Conservation (phyloP, 2,113 vertebrate genomes). For the Leptodactylus fuscus region DNA sequence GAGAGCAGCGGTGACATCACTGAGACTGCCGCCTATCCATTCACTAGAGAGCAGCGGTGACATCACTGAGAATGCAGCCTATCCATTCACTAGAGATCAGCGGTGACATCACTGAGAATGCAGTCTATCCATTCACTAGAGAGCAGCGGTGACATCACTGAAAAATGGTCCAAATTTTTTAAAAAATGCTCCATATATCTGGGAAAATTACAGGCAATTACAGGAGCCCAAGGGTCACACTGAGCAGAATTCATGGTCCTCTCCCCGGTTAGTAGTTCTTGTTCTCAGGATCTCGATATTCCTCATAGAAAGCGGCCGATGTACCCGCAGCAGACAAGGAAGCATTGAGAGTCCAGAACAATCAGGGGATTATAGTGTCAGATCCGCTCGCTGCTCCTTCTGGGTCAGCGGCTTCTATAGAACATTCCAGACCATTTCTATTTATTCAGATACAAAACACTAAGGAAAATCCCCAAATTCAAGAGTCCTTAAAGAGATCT, state of each 20-base stretch:
- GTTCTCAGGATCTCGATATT: neutral
- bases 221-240: too few species aligned
- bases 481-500: too few species aligned
- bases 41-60: neutral
- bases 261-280: too few species aligned
- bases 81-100: neutral
- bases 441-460: too few species aligned
- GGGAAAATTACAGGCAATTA: too few species aligned
- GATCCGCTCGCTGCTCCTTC: neutral
- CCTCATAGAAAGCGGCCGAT: neutral
- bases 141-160: neutral
- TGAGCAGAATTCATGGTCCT: too few species aligned
- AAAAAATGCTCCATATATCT: too few species aligned
- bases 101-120: neutral
- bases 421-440: too few species aligned
- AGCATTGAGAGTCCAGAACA: constrained; percentile 40
- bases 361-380: constrained; percentile 26
- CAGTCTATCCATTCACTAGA: neutral
- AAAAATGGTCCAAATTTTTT: too few species aligned
- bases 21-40: too few species aligned
- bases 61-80: neutral
- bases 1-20: constrained; percentile 2
- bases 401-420: too few species aligned
- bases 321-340: neutral
- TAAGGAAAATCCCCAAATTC: too few species aligned